Evolutionary conservation across 2,113 vertebrate species (phyloP).

Genomic region (Paratilapia polleni): DNA sequence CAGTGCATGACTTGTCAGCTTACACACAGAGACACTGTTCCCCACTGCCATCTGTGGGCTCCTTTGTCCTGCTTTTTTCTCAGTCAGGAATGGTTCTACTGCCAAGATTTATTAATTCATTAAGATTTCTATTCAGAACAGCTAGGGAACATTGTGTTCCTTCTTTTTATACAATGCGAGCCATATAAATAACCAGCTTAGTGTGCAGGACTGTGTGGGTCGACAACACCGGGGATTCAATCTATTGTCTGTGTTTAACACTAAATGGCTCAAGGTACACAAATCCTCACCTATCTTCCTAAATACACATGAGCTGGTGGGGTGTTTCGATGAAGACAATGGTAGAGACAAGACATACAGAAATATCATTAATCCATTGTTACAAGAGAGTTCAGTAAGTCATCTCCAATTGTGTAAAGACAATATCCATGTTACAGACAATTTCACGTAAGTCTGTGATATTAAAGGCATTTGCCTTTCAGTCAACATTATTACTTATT

Average conservation of each 20-base stretch:
- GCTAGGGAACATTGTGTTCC: conserved; percentile 77
- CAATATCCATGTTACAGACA: background rate
- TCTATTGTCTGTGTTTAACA: conserved; percentile 45
- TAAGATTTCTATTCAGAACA: conserved; percentile 80
- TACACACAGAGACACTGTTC: conserved; percentile 80
- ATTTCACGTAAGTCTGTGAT: background rate
- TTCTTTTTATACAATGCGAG: conserved; percentile 66
- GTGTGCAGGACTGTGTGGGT: conserved; percentile 53
- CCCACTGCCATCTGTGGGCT: conserved; percentile 72
- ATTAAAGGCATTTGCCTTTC: background rate
- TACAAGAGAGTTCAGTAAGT: background rate
- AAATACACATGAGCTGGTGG: background rate
- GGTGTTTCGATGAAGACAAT: background rate
- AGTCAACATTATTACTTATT: conserved; percentile 2
- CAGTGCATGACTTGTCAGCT: conserved; percentile 85
- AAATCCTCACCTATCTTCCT: conserved; percentile 10
- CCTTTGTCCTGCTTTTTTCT: conserved; percentile 75
- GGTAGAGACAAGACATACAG: background rate
- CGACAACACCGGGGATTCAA: conserved; percentile 37
- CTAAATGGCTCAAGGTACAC: conserved; percentile 52
- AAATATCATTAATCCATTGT: background rate
- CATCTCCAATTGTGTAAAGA: background rate
- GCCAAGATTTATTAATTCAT: conserved; percentile 85
- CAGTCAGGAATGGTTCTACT: conserved; percentile 70
- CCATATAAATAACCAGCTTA: conserved; percentile 77